Conservation (phyloP, 2,888 invertebrate genomes). For the Melinopterus prodromus region DNA sequence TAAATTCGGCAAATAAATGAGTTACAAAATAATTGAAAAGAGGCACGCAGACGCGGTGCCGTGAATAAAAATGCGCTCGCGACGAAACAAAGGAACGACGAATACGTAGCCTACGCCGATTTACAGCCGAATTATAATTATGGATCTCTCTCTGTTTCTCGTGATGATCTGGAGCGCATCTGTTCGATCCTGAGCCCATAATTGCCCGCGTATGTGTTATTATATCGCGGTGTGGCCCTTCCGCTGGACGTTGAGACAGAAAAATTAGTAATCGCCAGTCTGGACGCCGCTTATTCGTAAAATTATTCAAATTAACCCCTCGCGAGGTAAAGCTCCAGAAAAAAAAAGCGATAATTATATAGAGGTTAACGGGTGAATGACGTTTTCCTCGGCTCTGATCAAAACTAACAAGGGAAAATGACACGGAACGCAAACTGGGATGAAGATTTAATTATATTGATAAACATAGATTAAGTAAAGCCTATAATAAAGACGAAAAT, state of each 20-base stretch:
- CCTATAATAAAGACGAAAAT: not conserved
- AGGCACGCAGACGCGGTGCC: constrained; percentile 34
- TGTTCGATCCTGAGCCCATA: constrained; percentile 11
- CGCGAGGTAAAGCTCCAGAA: not conserved
- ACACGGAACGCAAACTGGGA: not conserved
- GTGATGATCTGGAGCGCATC: not conserved
- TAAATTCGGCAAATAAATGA: constrained; percentile 44
- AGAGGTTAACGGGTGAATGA: not conserved
- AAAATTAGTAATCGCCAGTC: constrained; percentile 15
- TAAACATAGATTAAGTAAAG: not conserved
- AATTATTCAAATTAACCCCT: constrained; percentile 22
- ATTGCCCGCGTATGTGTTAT: constrained; percentile 15
- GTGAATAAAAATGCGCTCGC: constrained; percentile 37
- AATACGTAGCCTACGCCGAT: not conserved
- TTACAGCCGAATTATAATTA: constrained; percentile 20
- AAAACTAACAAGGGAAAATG: not conserved
- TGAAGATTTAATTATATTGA: not conserved
- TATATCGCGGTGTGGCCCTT: constrained; percentile 5
- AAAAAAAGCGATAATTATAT: not conserved
- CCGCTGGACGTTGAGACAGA: constrained; percentile 14
- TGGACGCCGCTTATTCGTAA: constrained; percentile 15
- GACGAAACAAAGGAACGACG: constrained; percentile 19
- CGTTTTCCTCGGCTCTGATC: not conserved
- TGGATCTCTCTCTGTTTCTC: not conserved
- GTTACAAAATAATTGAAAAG: constrained; percentile 46